Evolutionary conservation across 1,140 invertebrate species (phyloP).

Genomic region (Macrocentrus cingulum): DNA sequence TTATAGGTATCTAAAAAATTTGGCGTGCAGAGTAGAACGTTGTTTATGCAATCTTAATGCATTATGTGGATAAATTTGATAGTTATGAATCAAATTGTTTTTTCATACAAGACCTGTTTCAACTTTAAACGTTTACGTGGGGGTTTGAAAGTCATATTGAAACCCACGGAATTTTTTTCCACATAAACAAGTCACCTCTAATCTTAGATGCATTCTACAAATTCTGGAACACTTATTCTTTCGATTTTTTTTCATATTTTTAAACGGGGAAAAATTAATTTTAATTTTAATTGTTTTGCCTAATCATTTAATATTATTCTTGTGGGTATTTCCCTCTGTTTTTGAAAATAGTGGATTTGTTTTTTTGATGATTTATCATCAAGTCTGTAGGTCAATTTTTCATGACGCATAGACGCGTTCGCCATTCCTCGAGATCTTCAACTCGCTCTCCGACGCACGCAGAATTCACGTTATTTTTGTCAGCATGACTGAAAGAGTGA

Average conservation of each 20-base stretch:
- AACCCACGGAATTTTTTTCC: slow-evolving; percentile 1
- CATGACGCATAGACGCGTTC: slow-evolving; percentile 1
- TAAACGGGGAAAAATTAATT: too few relatives aligned
- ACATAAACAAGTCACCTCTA: not conserved
- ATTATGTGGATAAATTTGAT: too few relatives aligned
- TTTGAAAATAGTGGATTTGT: not conserved
- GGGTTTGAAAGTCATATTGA: slow-evolving; percentile 1
- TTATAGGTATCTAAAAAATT: not conserved
- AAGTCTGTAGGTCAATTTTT: slow-evolving; percentile 11
- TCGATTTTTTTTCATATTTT: too few relatives aligned
- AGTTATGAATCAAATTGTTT: not conserved
- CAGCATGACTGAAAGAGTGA: slow-evolving; percentile 38
- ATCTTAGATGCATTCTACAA: slow-evolving; percentile 3
- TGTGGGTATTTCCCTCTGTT: too few relatives aligned
- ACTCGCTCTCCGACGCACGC: slow-evolving; percentile 31
- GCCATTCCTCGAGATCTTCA: slow-evolving; percentile 25
- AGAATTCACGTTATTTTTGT: slow-evolving; percentile 58
- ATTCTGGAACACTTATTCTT: too few relatives aligned
- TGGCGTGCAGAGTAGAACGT: too few relatives aligned
- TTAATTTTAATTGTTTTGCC: too few relatives aligned
- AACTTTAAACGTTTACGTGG: not conserved
- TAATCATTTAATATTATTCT: too few relatives aligned
- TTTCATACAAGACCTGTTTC: not conserved
- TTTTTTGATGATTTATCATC: not conserved
- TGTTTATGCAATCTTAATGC: too few relatives aligned